Percentiles rank a stretch among this genome's conserved stretches.
Evolutionary conservation across 2,797 vertebrate genomes (phyloP).

Genomic region (Labeo calbasu): DNA sequence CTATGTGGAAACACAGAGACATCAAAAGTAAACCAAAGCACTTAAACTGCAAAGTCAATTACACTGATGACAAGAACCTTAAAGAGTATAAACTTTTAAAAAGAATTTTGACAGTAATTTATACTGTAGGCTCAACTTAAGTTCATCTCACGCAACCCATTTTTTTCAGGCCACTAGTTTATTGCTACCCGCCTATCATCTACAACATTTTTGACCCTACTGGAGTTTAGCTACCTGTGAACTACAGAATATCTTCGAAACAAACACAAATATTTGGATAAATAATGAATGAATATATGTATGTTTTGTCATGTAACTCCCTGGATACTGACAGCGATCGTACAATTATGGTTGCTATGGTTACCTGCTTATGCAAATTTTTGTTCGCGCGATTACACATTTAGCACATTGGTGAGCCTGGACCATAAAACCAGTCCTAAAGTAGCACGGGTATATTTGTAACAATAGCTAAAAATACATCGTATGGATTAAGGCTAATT

Average conservation of each 20-base stretch:
- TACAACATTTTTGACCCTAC: not conserved
- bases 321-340: not conserved
- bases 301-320: not conserved
- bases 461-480: no score
- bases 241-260: not conserved
- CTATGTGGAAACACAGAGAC: constrained; percentile 57
- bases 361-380: not conserved
- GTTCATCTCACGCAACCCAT: not conserved
- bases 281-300: not conserved
- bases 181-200: not conserved
- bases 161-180: not conserved
- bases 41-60: constrained; percentile 57
- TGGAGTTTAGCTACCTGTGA: not conserved
- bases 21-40: constrained; percentile 62
- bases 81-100: not conserved
- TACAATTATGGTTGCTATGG: not conserved
- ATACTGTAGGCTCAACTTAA: not conserved
- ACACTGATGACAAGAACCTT: constrained; percentile 61
- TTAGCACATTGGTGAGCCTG: not conserved
- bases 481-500: no score
- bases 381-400: not conserved
- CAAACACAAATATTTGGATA: not conserved
- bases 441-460: no score
- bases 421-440: no score
- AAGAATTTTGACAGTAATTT: not conserved